These are phyloP conservation scores for Menura novaehollandiae DNA, from an alignment of 2,113 vertebrate species.

Conservation along the genomic window DNA sequence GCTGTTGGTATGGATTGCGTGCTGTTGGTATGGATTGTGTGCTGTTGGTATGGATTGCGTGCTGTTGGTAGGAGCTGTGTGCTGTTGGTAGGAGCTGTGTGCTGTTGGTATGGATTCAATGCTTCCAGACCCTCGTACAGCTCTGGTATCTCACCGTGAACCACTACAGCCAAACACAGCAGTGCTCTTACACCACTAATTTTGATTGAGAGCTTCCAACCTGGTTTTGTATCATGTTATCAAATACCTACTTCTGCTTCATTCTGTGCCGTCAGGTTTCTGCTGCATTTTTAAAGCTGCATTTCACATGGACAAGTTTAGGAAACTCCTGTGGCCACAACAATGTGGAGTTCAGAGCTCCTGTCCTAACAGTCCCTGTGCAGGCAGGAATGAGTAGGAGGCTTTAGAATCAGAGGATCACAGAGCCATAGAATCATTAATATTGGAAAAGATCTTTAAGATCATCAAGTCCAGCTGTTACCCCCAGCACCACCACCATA, in stretches of 20 bases:
- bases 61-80: neutral
- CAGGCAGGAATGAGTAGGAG: neutral
- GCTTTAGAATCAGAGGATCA: neutral
- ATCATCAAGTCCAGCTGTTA: neutral
- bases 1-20: neutral
- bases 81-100: too few relatives aligned
- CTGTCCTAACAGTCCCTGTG: rapidly evolving
- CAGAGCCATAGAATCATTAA: neutral
- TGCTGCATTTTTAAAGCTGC: neutral
- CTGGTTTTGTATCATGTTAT: neutral
- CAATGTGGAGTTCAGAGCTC: neutral
- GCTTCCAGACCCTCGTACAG: neutral
- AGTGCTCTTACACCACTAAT: neutral
- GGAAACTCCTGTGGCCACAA: neutral
- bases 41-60: neutral
- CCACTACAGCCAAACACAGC: rapidly evolving
- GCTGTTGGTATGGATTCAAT: neutral
- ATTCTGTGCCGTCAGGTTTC: neutral
- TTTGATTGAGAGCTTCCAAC: neutral
- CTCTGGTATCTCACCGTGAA: neutral
- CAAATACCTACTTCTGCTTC: neutral
- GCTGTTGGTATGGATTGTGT: too few relatives aligned
- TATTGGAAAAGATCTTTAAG: neutral
- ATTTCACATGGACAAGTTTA: neutral
- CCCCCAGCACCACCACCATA: neutral